These are phyloP conservation scores for Sebastes ruberrimus DNA, from an alignment of 2,797 vertebrate species.

Conservation along the genomic window DNA sequence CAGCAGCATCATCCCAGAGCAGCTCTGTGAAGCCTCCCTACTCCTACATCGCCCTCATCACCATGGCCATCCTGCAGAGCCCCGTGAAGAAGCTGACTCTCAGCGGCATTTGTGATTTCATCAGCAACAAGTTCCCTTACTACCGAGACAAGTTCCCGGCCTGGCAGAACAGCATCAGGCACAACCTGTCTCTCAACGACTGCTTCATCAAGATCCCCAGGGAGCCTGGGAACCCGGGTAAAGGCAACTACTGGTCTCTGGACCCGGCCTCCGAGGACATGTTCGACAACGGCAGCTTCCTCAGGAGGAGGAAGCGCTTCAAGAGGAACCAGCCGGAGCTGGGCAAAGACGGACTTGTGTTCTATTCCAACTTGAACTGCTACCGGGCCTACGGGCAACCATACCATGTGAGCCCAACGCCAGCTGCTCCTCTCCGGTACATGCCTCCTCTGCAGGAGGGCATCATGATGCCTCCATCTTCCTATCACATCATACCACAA, in stretches of 20 bases:
- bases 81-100: conserved; percentile 90
- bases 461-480: conserved; percentile 53
- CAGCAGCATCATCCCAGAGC: conserved; percentile 24
- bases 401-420: conserved; percentile 69
- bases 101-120: conserved; percentile 92
- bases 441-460: conserved; percentile 67
- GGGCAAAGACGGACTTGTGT: conserved; percentile 74
- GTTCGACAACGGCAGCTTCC: conserved; percentile 94
- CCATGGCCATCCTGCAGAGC: conserved; percentile 93
- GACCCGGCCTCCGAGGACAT: conserved; percentile 93
- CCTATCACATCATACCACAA: conserved; percentile 68
- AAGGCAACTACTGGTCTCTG: conserved; percentile 93
- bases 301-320: conserved; percentile 90
- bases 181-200: conserved; percentile 89
- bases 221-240: conserved; percentile 90
- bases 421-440: conserved; percentile 66
- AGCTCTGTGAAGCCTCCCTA: conserved; percentile 88
- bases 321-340: conserved; percentile 84
- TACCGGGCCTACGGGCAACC: conserved; percentile 75
- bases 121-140: conserved; percentile 92
- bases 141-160: conserved; percentile 91
- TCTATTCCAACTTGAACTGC: conserved; percentile 73
- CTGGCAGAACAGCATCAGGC: conserved; percentile 90
- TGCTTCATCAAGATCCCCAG: conserved; percentile 89
- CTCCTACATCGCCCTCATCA: conserved; percentile 94